A percentile compares a stretch with the other conserved stretches of the same genome.
phyloP scores from a whole-genome alignment of 2,888 invertebrate species.

The Crepidodera aurea region DNA sequence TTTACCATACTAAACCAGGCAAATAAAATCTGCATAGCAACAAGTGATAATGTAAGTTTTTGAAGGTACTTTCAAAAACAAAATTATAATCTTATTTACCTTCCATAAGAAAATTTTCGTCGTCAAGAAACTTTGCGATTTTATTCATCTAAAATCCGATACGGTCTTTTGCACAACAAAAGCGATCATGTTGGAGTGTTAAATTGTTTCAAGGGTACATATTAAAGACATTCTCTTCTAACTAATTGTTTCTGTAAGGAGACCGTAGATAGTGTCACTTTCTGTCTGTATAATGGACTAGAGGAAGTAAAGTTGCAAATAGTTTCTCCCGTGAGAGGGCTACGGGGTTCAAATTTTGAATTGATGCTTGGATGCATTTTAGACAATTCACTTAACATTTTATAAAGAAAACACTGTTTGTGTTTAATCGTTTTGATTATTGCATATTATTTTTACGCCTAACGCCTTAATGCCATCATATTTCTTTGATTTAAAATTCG shows the following conservation, averaged over 20 bases:
- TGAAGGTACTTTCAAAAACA: too few relatives aligned
- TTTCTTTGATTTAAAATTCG: conserved; percentile 4
- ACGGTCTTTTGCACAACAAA: conserved; percentile 5
- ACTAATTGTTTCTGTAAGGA: conserved; percentile 37
- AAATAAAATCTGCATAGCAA: too few relatives aligned
- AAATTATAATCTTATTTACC: too few relatives aligned
- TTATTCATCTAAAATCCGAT: conserved; percentile 15
- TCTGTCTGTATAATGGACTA: conserved; percentile 29
- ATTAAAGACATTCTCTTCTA: conserved; percentile 31
- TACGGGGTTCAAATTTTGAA: conserved; percentile 23
- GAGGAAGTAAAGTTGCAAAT: conserved; percentile 33
- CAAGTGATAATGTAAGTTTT: too few relatives aligned
- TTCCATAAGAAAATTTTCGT: too few relatives aligned
- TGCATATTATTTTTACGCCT: too few relatives aligned
- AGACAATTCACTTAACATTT: neutral
- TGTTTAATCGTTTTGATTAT: too few relatives aligned
- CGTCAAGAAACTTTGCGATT: too few relatives aligned
- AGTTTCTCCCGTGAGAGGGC: conserved; percentile 30
- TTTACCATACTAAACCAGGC: too few relatives aligned
- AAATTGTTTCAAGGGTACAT: conserved; percentile 31
- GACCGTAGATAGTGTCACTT: conserved; percentile 33
- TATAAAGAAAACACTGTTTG: too few relatives aligned
- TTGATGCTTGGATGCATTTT: conserved; percentile 15
- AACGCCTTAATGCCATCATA: too few relatives aligned
- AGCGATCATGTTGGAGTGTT: conserved; percentile 27